Evolutionary conservation across 2,113 vertebrate genomes (phyloP), one percentile per base, ranked within the genome.

Genomic region (Electrona antarctica): DNA sequence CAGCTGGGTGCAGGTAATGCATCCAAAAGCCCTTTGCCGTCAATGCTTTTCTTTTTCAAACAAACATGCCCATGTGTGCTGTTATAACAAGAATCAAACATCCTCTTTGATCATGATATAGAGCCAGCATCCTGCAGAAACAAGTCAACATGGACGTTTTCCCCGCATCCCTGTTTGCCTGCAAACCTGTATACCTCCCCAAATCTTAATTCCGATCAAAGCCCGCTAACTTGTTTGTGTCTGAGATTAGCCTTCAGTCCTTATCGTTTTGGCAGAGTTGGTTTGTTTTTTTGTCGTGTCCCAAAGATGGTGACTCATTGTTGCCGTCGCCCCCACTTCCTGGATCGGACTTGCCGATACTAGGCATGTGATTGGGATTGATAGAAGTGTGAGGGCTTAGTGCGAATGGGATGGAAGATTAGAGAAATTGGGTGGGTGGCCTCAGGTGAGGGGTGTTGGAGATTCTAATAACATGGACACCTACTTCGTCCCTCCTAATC

Each of bases 121-220:
- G 21, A 48, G 48, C n/a, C 6, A 64, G 11, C 28, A 64, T 10
- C 7, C 62, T 64, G 8, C 61, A 55, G 51, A 63, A 62, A 63
- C 28, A 66, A 65, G 7, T 47, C 0, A 2, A 46, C 62, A 57
- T 71, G 9, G 66, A 67, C 63, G 28, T 15, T 33, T 48, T 14
- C 49, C 6, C 14, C 14, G 5, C 33, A 41, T 41, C 60, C 13
- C 56, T 8, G 8, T 14, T 47, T 41, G 3, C 2, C 11, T 14
- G 3, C 50, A 68, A 64, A 84, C 58, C 54, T 46, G 29, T 49
- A 14, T 13, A 46, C n/a, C 7, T 28, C 56, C 8, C 49, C 63
- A 7, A 81, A 83, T 87, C 81, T 78, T 81, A 75, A 87, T 84
- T 84, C 69, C 63, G 69, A 85, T 88, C 82, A 81, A 86, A 81